Percentiles rank a stretch among this genome's conserved stretches.
Conservation (phyloP, 2,113 vertebrate genomes). For the Mirza zaza region DNA sequence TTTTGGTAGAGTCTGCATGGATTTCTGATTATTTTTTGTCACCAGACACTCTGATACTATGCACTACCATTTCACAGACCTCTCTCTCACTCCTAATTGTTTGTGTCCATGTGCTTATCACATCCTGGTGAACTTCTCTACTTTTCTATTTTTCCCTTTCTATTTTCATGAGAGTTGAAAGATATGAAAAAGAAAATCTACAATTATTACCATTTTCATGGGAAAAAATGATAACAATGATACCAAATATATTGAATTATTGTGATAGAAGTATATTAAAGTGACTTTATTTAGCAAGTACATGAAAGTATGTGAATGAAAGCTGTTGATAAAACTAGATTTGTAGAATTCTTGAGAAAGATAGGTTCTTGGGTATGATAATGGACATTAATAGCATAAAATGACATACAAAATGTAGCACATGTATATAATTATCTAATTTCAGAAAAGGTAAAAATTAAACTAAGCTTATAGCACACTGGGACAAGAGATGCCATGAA, state of each 20-base stretch:
- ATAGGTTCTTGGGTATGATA: neutral
- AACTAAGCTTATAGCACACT: neutral
- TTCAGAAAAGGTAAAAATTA: conserved; percentile 40
- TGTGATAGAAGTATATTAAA: neutral
- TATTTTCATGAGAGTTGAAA: neutral
- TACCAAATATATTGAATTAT: neutral
- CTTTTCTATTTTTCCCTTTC: neutral
- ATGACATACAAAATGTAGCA: conserved; percentile 18
- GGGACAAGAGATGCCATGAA: neutral
- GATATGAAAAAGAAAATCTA: neutral
- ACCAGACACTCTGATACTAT: neutral
- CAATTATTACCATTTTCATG: neutral
- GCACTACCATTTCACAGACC: neutral
- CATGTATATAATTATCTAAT: conserved; percentile 33
- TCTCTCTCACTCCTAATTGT: neutral
- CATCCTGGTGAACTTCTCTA: neutral
- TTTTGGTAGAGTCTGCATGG: neutral
- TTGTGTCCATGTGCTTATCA: neutral
- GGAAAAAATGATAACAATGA: neutral
- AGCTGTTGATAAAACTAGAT: neutral
- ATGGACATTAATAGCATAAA: conserved; percentile 28
- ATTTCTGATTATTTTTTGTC: neutral
- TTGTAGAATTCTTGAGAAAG: conserved; percentile 22
- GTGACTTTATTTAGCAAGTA: neutral
- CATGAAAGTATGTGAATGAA: neutral